These are phyloP conservation scores for Pterophyllum scalare DNA, from an alignment of 2,113 vertebrate species.

Conservation along the genomic window DNA sequence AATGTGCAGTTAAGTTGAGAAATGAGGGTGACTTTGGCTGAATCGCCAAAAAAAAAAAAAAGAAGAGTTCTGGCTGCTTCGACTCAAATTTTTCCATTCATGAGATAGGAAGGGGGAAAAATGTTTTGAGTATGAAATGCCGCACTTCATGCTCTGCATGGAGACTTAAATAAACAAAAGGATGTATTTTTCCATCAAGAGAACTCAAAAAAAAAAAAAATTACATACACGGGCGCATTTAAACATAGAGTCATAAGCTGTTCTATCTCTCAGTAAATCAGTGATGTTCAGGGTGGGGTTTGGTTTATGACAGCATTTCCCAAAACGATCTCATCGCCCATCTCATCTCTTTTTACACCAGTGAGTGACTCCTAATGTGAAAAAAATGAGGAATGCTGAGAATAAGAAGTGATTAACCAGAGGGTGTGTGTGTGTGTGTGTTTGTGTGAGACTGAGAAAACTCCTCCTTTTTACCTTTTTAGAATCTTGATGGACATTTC, in stretches of 20 bases:
- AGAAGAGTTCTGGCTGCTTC: too few relatives aligned
- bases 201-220: neutral
- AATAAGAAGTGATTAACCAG: constrained; percentile 54
- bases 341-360: constrained; percentile 21
- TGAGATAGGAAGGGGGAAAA: accelerated
- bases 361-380: constrained; percentile 33
- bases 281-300: constrained; percentile 46
- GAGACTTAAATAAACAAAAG: neutral
- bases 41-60: accelerated
- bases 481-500: neutral
- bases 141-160: neutral
- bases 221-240: neutral
- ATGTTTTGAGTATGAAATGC: neutral
- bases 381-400: constrained; percentile 41
- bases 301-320: constrained; percentile 39
- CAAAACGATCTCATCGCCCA: constrained; percentile 18
- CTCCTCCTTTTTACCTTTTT: neutral
- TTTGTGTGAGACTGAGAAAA: neutral
- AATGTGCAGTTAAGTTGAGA: neutral
- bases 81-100: accelerated
- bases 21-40: neutral
- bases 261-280: neutral
- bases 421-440: neutral
- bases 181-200: neutral
- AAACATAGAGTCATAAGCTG: neutral